phyloP scores from a whole-genome alignment of 2,888 invertebrate genomes.

The Boloria selene region DNA sequence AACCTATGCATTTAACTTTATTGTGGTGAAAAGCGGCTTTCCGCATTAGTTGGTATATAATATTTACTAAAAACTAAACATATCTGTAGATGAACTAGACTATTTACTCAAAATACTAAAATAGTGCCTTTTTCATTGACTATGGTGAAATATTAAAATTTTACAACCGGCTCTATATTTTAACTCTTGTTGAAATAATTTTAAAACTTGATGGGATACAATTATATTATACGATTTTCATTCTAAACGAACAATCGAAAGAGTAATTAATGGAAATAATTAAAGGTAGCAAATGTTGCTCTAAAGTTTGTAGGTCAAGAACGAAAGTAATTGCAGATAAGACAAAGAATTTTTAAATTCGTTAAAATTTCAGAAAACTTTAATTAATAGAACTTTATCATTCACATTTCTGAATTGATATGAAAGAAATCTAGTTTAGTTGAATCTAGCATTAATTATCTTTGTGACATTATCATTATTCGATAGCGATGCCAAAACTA shows the following conservation, averaged over 20 bases:
- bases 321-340: constrained; percentile 1
- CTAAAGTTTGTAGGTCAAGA: constrained; percentile 9
- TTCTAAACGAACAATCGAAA: neutral
- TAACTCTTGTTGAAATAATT: neutral
- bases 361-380: neutral
- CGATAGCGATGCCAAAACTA: too few relatives aligned
- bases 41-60: too few relatives aligned
- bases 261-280: neutral
- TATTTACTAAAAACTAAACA: too few relatives aligned
- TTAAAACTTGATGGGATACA: neutral
- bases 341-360: constrained; percentile 6
- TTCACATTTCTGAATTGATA: neutral
- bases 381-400: neutral
- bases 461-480: too few relatives aligned
- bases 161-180: neutral
- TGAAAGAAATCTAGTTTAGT: too few relatives aligned
- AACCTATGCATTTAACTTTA: too few relatives aligned
- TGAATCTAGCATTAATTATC: too few relatives aligned
- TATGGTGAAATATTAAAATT: neutral
- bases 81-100: too few relatives aligned
- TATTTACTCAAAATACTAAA: too few relatives aligned
- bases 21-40: too few relatives aligned
- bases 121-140: neutral
- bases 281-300: neutral
- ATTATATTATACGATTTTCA: neutral